These are phyloP conservation scores for Poeciliopsis presidionis DNA, from an alignment of 2,797 vertebrate species.

Conservation along the genomic window DNA sequence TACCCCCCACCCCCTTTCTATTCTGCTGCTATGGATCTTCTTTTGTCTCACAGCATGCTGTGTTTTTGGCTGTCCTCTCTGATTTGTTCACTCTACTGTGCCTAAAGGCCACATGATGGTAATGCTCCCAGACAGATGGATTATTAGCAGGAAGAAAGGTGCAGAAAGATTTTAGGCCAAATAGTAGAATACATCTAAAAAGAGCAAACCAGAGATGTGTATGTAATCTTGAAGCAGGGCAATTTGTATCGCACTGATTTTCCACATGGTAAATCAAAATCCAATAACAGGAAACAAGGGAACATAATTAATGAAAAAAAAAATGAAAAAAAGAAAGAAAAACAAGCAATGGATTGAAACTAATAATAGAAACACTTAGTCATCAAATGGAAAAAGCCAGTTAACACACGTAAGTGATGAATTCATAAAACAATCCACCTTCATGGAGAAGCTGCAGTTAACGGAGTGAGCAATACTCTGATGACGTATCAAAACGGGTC, in stretches of 20 bases:
- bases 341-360: not conserved
- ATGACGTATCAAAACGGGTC: not conserved
- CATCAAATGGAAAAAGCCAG: not conserved
- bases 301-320: not conserved
- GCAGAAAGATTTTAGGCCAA: slow-evolving; percentile 30
- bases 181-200: slow-evolving; percentile 7
- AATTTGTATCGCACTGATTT: not conserved
- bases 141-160: slow-evolving; percentile 57
- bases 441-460: not conserved
- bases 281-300: not conserved
- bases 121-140: slow-evolving; percentile 63
- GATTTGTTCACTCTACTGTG: slow-evolving; percentile 54
- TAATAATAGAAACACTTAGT: not conserved
- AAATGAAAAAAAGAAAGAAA: not conserved
- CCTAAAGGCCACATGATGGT: slow-evolving; percentile 36
- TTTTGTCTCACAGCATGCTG: slow-evolving; percentile 25
- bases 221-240: not conserved
- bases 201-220: slow-evolving; percentile 11
- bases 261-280: not conserved
- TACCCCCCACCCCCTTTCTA: not conserved
- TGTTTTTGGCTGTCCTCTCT: slow-evolving; percentile 50
- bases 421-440: not conserved
- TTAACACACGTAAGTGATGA: not conserved
- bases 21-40: not conserved
- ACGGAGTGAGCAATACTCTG: not conserved